These are phyloP conservation scores for Rhagonycha lutea DNA, from an alignment of 2,888 invertebrate genomes.

Conservation along the genomic window DNA sequence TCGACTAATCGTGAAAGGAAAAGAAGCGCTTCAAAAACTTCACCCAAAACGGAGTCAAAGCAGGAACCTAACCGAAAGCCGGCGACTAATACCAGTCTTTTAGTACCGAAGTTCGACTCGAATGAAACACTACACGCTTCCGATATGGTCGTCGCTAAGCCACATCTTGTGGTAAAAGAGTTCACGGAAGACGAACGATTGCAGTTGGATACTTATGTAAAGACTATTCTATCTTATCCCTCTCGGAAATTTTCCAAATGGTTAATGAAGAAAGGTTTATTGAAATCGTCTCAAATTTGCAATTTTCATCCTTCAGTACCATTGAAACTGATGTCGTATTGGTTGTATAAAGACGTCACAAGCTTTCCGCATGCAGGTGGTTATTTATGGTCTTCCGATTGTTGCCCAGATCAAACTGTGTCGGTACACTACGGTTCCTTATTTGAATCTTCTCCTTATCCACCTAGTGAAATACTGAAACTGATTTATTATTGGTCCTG, in stretches of 20 bases:
- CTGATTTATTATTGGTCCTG: conserved; percentile 91
- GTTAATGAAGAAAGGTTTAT: conserved; percentile 81
- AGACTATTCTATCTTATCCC: conserved; percentile 77
- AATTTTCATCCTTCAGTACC: conserved; percentile 68
- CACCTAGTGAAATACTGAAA: conserved; percentile 80
- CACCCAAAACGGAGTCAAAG: conserved; percentile 17
- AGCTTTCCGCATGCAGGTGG: conserved; percentile 88
- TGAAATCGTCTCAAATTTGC: conserved; percentile 80
- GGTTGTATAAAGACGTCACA: conserved; percentile 83
- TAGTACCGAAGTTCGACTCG: conserved; percentile 77
- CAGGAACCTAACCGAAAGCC: conserved; percentile 13
- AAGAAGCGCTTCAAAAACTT: conserved; percentile 7
- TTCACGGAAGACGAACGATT: conserved; percentile 61
- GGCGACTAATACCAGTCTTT: conserved; percentile 65
- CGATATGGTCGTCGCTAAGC: conserved; percentile 80
- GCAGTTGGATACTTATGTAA: conserved; percentile 77
- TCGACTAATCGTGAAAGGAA: conserved; percentile 4
- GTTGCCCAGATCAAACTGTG: conserved; percentile 82
- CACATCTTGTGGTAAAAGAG: conserved; percentile 75
- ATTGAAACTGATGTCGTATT: conserved; percentile 77
- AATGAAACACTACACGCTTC: conserved; percentile 86
- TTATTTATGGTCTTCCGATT: conserved; percentile 89
- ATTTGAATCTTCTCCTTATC: conserved; percentile 84
- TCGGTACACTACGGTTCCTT: conserved; percentile 87
- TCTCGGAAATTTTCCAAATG: conserved; percentile 86